Evolutionary conservation across 1,140 invertebrate genomes (phyloP).

Genomic region (Heliothis subflexa): DNA sequence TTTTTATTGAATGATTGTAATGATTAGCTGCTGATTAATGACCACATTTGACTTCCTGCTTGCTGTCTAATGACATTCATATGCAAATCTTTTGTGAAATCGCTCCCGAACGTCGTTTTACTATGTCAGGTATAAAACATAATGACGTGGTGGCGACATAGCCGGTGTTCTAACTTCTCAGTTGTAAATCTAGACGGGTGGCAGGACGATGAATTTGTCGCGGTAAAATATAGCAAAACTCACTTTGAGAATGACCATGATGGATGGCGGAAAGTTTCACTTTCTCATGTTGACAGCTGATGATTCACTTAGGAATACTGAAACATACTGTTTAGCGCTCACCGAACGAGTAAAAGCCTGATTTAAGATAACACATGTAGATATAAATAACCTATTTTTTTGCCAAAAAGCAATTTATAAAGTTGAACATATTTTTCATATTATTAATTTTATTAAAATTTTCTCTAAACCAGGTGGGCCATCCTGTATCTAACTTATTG

Average conservation of each 20-base stretch:
- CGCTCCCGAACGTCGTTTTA: constrained; percentile 32
- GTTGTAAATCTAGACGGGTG: constrained; percentile 46
- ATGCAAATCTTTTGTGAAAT: constrained; percentile 51
- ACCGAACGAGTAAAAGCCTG: constrained; percentile 5
- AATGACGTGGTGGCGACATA: constrained; percentile 53
- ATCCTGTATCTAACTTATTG: too few relatives aligned
- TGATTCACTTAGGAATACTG: constrained; percentile 5
- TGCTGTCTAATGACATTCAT: constrained; percentile 39
- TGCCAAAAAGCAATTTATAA: too few relatives aligned
- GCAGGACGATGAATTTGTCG: constrained; percentile 48
- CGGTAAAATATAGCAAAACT: constrained; percentile 44
- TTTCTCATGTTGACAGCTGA: constrained; percentile 22
- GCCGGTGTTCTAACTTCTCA: constrained; percentile 39
- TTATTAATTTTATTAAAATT: too few relatives aligned
- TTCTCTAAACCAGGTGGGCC: too few relatives aligned
- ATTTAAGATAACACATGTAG: constrained; percentile 1
- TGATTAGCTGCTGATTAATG: constrained; percentile 21
- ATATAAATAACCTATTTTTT: too few relatives aligned
- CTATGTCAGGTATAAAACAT: constrained; percentile 52
- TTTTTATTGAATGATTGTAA: constrained; percentile 39
- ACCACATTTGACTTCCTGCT: constrained; percentile 21
- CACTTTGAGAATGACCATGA: constrained; percentile 38
- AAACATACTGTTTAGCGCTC: constrained; percentile 10
- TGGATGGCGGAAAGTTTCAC: constrained; percentile 42
- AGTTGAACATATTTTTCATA: too few relatives aligned